Evolutionary conservation across 2,797 vertebrate genomes (phyloP).

Genomic region (Chelon auratus): DNA sequence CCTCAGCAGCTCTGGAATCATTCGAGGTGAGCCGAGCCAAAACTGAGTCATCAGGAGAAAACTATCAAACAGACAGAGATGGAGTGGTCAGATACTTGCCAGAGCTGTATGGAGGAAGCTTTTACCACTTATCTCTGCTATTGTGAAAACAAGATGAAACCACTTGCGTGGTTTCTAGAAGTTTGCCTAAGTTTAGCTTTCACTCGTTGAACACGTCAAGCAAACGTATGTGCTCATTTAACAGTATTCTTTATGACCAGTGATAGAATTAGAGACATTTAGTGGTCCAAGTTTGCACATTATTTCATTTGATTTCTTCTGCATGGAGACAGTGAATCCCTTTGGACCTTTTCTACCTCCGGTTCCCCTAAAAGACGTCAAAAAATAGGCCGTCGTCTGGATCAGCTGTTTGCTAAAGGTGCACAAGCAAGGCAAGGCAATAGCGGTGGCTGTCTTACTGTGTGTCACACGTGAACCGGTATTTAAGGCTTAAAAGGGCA

Average conservation of each 20-base stretch:
- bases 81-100: slow-evolving; percentile 68
- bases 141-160: slow-evolving; percentile 59
- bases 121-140: slow-evolving; percentile 65
- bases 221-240: not conserved
- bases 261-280: not conserved
- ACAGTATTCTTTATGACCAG: not conserved
- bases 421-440: not conserved
- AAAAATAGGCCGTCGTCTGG: not conserved
- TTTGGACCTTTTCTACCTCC: not conserved
- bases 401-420: not conserved
- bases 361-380: not conserved
- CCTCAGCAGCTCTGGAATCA: slow-evolving; percentile 67
- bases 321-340: too few species aligned
- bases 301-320: not conserved
- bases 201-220: slow-evolving; percentile 18
- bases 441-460: not conserved
- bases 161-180: slow-evolving; percentile 27
- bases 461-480: not conserved
- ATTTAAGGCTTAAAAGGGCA: not conserved
- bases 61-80: slow-evolving; percentile 73
- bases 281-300: not conserved
- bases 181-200: slow-evolving; percentile 51
- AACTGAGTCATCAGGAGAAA: slow-evolving; percentile 75
- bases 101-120: slow-evolving; percentile 68
- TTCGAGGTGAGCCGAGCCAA: slow-evolving; percentile 63